phyloP scores from a whole-genome alignment of 2,888 invertebrate genomes.

The Lordiphosa fenestrarum region DNA sequence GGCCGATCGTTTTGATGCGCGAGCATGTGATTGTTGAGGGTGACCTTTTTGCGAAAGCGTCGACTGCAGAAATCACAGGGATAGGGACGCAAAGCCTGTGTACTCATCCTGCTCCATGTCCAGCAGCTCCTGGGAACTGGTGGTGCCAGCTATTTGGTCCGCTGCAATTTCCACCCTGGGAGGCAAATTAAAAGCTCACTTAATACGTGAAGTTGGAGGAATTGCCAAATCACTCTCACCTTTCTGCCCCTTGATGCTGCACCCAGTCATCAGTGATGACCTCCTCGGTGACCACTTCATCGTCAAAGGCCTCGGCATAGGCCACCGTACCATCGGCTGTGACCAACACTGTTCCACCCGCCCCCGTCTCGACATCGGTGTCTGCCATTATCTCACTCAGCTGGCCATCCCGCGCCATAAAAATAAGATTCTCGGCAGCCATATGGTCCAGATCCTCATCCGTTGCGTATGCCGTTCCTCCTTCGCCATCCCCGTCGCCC shows the following conservation, averaged over 20 bases:
- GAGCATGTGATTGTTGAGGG: constrained; percentile 92
- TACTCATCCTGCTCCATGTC: constrained; percentile 91
- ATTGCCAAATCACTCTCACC: constrained; percentile 80
- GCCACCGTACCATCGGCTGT: constrained; percentile 55
- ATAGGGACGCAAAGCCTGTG: constrained; percentile 85
- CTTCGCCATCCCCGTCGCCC: constrained; percentile 41
- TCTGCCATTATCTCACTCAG: constrained; percentile 75
- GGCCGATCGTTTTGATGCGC: constrained; percentile 92
- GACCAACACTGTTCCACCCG: constrained; percentile 60
- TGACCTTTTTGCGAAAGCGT: constrained; percentile 90
- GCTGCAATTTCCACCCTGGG: constrained; percentile 85
- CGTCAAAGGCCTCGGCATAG: constrained; percentile 60
- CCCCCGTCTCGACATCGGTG: constrained; percentile 47
- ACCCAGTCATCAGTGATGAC: constrained; percentile 92
- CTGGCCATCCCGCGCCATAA: constrained; percentile 82
- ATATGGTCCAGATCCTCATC: constrained; percentile 82
- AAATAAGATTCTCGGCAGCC: constrained; percentile 85
- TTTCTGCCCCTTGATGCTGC: constrained; percentile 86
- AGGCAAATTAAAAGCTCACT: neutral
- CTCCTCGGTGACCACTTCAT: constrained; percentile 88
- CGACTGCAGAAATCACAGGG: constrained; percentile 93
- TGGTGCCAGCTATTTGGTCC: constrained; percentile 82
- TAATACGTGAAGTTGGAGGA: neutral
- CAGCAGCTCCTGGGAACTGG: constrained; percentile 79
- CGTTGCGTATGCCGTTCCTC: constrained; percentile 39